phyloP scores from a whole-genome alignment of 1,140 invertebrate species.

The Manduca sexta region DNA sequence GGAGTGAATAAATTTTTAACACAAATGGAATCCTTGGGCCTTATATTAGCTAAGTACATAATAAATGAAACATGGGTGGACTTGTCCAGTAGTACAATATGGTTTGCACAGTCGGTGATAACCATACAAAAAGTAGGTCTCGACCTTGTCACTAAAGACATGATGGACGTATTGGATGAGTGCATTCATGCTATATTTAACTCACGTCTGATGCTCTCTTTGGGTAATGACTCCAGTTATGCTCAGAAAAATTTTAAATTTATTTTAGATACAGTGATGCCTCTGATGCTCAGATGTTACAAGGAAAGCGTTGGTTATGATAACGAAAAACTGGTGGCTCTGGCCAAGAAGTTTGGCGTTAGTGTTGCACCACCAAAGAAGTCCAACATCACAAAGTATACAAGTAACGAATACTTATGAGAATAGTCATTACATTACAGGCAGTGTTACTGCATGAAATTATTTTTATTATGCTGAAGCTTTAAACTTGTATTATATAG shows the following conservation, averaged over 20 bases:
- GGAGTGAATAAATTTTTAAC: conserved; percentile 63
- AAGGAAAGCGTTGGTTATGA: conserved; percentile 68
- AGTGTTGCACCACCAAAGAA: conserved; percentile 56
- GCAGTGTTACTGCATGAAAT: conserved; percentile 42
- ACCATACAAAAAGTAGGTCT: conserved; percentile 67
- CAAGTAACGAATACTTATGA: conserved; percentile 73
- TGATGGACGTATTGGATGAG: conserved; percentile 68
- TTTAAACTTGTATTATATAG: conserved; percentile 69
- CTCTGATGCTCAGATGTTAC: conserved; percentile 64
- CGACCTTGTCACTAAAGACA: conserved; percentile 66
- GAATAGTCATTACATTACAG: conserved; percentile 37
- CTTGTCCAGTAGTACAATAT: conserved; percentile 70
- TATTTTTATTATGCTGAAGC: conserved; percentile 69
- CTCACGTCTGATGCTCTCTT: conserved; percentile 52
- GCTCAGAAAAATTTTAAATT: conserved; percentile 70
- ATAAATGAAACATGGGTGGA: conserved; percentile 73
- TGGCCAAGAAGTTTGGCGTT: conserved; percentile 68
- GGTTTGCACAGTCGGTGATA: conserved; percentile 68
- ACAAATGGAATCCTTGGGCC: conserved; percentile 70
- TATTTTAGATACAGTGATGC: conserved; percentile 66
- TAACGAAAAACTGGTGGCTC: conserved; percentile 62
- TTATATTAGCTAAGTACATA: conserved; percentile 69
- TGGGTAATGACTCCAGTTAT: conserved; percentile 63
- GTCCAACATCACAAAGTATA: conserved; percentile 71
- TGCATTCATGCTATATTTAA: conserved; percentile 68